Base-by-base conservation (phyloP, 2,888 invertebrate species). In the Miltochrista miniata region DNA sequence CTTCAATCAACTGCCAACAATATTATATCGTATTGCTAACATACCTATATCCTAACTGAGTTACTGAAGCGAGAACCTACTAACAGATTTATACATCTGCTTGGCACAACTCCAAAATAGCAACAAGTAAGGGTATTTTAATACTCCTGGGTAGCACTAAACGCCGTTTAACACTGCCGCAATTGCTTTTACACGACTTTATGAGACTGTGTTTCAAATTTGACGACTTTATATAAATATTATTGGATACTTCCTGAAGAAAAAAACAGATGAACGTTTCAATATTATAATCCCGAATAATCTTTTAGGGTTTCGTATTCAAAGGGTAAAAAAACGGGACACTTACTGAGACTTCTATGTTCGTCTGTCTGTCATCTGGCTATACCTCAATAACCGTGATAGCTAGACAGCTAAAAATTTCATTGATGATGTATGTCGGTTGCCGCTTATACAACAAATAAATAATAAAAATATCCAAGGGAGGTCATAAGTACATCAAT, bases 111-210 rank as follows among this genome's bases (percentile, higher is more conserved):
- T 63, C 71, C 69, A 68, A 48, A 13, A 41, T 48, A 70, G 68
- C 69, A 70, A 70, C 69, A 70, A 66, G 69, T 70, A 52, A 56
- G 58, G 54, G 54, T 57, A 62, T 70, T 69, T 67, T 57, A 70
- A 67, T 69, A 63, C 41, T 14, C 63, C 43, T 53, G 34, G 39
- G 54, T 54, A 60, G 56, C 51, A 41, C 56, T 65, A 62, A 65
- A 53, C 52, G 63, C 48, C 60, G 45, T 51, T 61, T 65, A 60
- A 62, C 60, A 61, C 51, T 50, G 46, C 55, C 60, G 40, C 56
- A 60, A 62, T 68, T 57, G 60, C 60, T 53, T 41, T 24, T 55
- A 58, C 54, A 54, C 36, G 43, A 14, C 43, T 53, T 58, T 62
- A 57, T 49, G 57, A 15, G 46, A n/a, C 42, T 40, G 43, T 52